A percentile compares a stretch with the other conserved stretches of the same genome.
Evolutionary conservation across 2,888 invertebrate species (phyloP).

Genomic region (Drosophila percnosoma): DNA sequence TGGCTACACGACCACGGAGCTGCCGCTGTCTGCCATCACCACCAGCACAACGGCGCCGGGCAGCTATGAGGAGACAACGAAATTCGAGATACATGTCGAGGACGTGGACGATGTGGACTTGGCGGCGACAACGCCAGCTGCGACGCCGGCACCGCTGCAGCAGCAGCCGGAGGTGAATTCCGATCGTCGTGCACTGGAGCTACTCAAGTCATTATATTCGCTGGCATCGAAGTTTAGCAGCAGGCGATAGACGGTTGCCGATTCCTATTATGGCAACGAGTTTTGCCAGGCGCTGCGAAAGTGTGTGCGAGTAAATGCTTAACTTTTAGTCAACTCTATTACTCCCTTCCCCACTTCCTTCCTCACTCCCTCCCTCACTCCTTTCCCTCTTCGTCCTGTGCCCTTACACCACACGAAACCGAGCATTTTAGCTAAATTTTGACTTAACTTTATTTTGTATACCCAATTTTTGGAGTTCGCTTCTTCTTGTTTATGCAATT

Average conservation of each 20-base stretch:
- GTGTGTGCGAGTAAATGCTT: slow-evolving; percentile 57
- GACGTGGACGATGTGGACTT: slow-evolving; percentile 75
- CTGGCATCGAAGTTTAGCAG: slow-evolving; percentile 93
- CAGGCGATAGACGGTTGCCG: slow-evolving; percentile 84
- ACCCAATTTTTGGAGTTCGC: slow-evolving; percentile 8
- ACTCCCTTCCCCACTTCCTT: slow-evolving; percentile 1
- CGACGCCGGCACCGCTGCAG: slow-evolving; percentile 51
- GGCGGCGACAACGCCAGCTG: slow-evolving; percentile 50
- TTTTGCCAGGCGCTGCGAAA: slow-evolving; percentile 49
- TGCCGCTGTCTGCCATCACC: slow-evolving; percentile 47
- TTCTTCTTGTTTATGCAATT: slow-evolving; percentile 61
- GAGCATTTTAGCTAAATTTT: slow-evolving; percentile 31
- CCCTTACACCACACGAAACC: slow-evolving; percentile 7
- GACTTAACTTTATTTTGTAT: slow-evolving; percentile 10
- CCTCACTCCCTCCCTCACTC: background rate
- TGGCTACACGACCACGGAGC: slow-evolving; percentile 69
- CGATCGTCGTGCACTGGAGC: slow-evolving; percentile 92
- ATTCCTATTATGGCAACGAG: slow-evolving; percentile 62
- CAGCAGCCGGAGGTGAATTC: slow-evolving; percentile 84
- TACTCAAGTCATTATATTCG: slow-evolving; percentile 93
- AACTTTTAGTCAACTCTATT: slow-evolving; percentile 76
- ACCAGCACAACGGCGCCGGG: slow-evolving; percentile 59
- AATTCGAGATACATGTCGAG: slow-evolving; percentile 83
- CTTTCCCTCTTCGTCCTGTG: background rate
- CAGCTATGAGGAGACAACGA: slow-evolving; percentile 82